phyloP scores from a whole-genome alignment of 2,113 vertebrate genomes.

The Dendrocopos noguchii region DNA sequence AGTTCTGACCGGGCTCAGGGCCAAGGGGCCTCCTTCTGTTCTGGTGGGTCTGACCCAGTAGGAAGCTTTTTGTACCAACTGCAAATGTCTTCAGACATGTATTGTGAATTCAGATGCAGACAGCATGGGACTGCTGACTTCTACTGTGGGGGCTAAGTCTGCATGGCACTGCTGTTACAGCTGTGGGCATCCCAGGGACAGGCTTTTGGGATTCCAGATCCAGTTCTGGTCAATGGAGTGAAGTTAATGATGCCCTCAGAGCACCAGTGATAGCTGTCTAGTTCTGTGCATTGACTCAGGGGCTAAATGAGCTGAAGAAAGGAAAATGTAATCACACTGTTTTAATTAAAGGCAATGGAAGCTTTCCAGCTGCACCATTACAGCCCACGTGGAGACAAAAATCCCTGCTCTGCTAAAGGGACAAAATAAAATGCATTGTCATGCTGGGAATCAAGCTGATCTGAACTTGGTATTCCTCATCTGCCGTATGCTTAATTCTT shows the following conservation, averaged over 20 bases:
- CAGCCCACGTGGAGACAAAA: constrained; percentile 15
- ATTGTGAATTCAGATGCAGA: neutral
- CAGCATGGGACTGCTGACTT: neutral
- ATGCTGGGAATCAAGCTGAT: constrained; percentile 18
- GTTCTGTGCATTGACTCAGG: neutral
- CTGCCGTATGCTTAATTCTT: neutral
- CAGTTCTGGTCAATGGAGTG: accelerated
- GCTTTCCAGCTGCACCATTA: neutral
- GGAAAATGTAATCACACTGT: neutral
- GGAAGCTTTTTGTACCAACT: neutral
- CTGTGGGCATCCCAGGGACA: neutral
- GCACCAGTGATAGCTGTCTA: accelerated
- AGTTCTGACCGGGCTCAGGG: accelerated
- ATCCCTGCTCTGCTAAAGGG: neutral
- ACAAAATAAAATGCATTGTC: constrained; percentile 18
- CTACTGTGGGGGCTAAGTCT: accelerated
- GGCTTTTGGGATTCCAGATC: accelerated
- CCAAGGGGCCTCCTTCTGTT: neutral
- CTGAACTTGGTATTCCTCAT: neutral
- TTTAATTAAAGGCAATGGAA: constrained; percentile 56
- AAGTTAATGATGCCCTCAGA: neutral
- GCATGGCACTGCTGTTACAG: neutral
- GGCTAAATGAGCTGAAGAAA: neutral
- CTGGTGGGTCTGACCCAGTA: neutral
- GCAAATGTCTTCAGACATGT: neutral